Conservation (phyloP, 2,888 invertebrate species). For the Oscheius sp. region DNA sequence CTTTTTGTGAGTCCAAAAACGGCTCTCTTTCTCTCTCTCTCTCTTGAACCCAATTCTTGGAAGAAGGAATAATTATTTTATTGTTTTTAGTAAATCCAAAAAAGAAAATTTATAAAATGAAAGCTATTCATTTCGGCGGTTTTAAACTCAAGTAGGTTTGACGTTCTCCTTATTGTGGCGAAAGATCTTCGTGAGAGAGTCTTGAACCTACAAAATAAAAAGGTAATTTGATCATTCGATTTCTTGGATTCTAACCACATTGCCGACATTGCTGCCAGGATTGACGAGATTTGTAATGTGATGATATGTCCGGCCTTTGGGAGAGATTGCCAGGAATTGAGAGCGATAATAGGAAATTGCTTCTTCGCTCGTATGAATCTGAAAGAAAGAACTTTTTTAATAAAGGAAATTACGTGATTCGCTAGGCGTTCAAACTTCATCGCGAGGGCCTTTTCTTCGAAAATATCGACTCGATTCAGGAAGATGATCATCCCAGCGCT, state of each 20-base stretch:
- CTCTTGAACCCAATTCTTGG: too few relatives aligned
- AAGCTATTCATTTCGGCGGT: too few relatives aligned
- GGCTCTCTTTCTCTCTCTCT: too few relatives aligned
- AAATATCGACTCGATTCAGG: conserved; percentile 45
- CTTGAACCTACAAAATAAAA: not conserved
- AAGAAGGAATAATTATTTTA: too few relatives aligned
- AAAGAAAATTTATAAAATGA: too few relatives aligned
- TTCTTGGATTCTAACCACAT: not conserved
- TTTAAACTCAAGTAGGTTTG: conserved; percentile 21
- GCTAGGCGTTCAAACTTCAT: conserved; percentile 45
- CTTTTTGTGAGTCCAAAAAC: too few relatives aligned
- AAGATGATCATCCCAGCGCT: conserved; percentile 38
- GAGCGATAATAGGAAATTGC: conserved; percentile 41
- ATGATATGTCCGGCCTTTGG: conserved; percentile 36
- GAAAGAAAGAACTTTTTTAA: not conserved
- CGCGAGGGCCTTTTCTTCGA: conserved; percentile 42
- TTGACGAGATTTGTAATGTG: conserved; percentile 33
- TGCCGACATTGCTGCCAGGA: conserved; percentile 3
- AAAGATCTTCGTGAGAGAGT: conserved; percentile 23
- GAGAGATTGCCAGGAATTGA: conserved; percentile 36
- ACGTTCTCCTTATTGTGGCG: conserved; percentile 29
- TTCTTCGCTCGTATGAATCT: conserved; percentile 37
- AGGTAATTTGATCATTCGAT: too few relatives aligned
- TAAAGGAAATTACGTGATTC: conserved; percentile 29
- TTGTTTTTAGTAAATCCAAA: too few relatives aligned